Base-by-base conservation (phyloP, 1,140 invertebrate genomes). In the Polypedilum pembai region DNA sequence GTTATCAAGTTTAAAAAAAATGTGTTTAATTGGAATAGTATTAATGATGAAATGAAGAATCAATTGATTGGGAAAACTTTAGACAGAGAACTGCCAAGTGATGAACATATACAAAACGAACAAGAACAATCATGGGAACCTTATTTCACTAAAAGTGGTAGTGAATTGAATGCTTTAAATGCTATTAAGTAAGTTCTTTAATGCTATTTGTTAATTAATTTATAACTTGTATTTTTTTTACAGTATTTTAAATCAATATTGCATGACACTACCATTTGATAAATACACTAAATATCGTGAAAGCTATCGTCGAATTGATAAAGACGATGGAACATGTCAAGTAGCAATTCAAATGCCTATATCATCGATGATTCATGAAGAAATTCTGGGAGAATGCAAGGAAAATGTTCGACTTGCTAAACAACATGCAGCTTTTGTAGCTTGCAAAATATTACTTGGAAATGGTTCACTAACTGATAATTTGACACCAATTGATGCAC, bases 241-340 rank as follows among this genome's bases (percentile, higher is more conserved):
- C 5, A 56, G 80, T 8, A 78, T 96, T 1, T 79, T 98, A 3
- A 91, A 93, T 83, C 86, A 88, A 77, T 96, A 90, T 81, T 98
- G 95, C 85, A 82, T 84, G 0, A 85, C 83, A 69, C 81, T 99
- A 18, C 89, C 91, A 0, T 88, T 88, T 77, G 96, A 98, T 83
- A 89, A 90, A 18, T 98, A 95, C 82, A 92, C 93, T 0, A 78
- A 82, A 10, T 85, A 95, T 40, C 84, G 87, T 2, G 93, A 94
- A 0, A 85, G 87, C 75, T 93, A 90, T 87, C 82, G 83, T 75
- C 76, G 78, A 41, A 56, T 56, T 15, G 17, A 69, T 69, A 3
- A 20, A 1, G 17, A 69, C 0, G 10, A 69, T 5, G 65, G 65
- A 21, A 69, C 17, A 20, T 20, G 15, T 21, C 17, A 8, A 76